A percentile compares a stretch with the other conserved stretches of the same genome.
These are phyloP conservation scores for Hemibagrus guttatus DNA, from an alignment of 2,797 vertebrate species.

Conservation along the genomic window DNA sequence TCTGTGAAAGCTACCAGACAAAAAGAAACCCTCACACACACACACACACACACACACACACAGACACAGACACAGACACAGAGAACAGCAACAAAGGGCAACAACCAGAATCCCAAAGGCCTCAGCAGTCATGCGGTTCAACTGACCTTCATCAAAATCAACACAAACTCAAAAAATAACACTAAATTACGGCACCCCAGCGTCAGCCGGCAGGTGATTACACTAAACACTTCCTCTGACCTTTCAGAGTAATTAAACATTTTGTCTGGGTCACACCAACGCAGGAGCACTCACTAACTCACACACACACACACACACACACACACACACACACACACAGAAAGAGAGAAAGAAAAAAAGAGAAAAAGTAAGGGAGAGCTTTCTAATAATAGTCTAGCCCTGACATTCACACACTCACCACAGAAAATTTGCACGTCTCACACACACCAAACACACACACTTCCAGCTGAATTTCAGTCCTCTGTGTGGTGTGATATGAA, in stretches of 20 bases:
- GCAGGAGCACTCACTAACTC: neutral
- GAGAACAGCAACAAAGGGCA: neutral
- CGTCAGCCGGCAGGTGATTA: conserved; percentile 41
- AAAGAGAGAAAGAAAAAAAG: no score
- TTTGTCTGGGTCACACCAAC: conserved; percentile 24
- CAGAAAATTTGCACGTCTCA: neutral
- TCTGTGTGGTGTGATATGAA: neutral
- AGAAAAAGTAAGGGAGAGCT: no score
- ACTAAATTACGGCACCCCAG: conserved; percentile 25
- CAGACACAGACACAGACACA: neutral
- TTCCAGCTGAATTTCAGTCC: neutral
- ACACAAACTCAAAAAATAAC: conserved; percentile 19
- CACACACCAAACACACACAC: neutral
- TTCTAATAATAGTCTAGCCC: conserved; percentile 7
- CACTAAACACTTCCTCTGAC: conserved; percentile 51
- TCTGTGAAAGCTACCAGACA: neutral
- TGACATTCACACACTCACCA: conserved; percentile 6
- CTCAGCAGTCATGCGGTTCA: conserved; percentile 17
- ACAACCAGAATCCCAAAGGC: neutral
- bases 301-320: conserved; percentile 4
- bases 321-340: neutral
- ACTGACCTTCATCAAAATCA: conserved; percentile 32
- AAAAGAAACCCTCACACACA: neutral
- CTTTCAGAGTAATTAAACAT: conserved; percentile 60
- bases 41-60: neutral